Evolutionary conservation across 2,797 vertebrate genomes (phyloP), one percentile per base, ranked within the genome.

Genomic region (Gila robusta): DNA sequence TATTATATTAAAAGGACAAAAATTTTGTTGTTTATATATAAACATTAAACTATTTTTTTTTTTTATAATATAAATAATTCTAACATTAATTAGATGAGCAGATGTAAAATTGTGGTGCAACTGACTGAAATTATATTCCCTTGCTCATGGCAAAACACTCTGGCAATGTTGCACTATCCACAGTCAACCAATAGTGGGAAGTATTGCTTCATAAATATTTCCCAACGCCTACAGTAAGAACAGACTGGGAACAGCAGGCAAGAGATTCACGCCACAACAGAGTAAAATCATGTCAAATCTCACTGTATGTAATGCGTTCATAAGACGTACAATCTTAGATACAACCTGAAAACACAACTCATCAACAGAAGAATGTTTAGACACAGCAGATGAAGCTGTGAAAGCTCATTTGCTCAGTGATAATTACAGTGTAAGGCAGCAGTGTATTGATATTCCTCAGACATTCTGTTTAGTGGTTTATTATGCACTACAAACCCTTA

Each of bases 121-220:
- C 54, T 62, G 54, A 73, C 17, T 47, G 39, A 74, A 49, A 74
- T 83, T 0, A 64, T 7, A 49, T 73, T 23, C 9, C 49, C n/a
- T 73, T 77, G 81, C 28, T 21, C 4, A 11, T 16, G 62, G 62
- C 23, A 72, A 70, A 87, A 80, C 14, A 41, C 17, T 64, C 17
- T 28, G 7, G 44, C 16, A 69, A 79, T 62, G 3, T 79, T 94
- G 94, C 87, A 93, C 89, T 93, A 88, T 70, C 74, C 16, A 19
- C 19, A 49, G 23, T 88, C 52, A 80, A 83, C 93, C 95, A 93
- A 90, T 73, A 89, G 95, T 94, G 91, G 94, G 94, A 90, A 92
- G 91, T 87, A 85, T 87, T 90, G 93, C 56, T 91, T 92, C 85
- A 82, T 23, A 86, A 85, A 91, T 88, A 85, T 76, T 35, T 59